Percentiles rank a stretch among this genome's conserved stretches.
These are phyloP conservation scores for Phoronis australis DNA, from an alignment of 2,888 invertebrate species.

Conservation along the genomic window DNA sequence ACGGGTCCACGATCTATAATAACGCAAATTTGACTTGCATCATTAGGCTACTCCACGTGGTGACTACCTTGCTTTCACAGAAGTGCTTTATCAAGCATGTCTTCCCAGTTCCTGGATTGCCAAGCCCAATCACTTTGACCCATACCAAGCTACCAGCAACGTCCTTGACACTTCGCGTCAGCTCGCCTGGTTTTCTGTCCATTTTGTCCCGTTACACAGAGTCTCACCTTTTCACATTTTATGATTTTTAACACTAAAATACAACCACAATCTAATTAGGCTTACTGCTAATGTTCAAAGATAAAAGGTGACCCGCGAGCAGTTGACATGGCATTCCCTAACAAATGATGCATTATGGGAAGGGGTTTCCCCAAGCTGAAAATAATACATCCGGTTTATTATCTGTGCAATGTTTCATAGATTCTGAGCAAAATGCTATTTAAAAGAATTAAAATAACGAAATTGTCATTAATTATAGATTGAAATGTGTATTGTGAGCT, in stretches of 20 bases:
- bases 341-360: constrained; percentile 22
- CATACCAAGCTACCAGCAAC: constrained; percentile 36
- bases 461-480: too few relatives aligned
- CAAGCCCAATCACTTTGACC: constrained; percentile 46
- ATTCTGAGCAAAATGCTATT: too few relatives aligned
- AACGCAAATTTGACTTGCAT: not conserved
- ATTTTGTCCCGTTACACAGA: constrained; percentile 20
- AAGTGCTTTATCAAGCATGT: constrained; percentile 51
- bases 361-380: constrained; percentile 3
- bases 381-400: too few relatives aligned
- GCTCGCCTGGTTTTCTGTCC: constrained; percentile 40
- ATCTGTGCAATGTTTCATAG: too few relatives aligned
- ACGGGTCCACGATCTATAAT: not conserved
- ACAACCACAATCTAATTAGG: too few relatives aligned
- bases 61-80: constrained; percentile 49
- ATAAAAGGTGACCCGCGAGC: not conserved
- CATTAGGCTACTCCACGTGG: not conserved
- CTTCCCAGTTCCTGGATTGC: constrained; percentile 43
- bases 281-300: too few relatives aligned
- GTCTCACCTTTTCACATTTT: too few relatives aligned
- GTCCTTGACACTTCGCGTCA: constrained; percentile 33
- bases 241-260: too few relatives aligned
- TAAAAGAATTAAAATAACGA: too few relatives aligned
- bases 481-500: too few relatives aligned
- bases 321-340: constrained; percentile 5